These are phyloP conservation scores for Hydroisotoma schaefferi DNA, from an alignment of 2,888 invertebrate genomes.

Conservation along the genomic window DNA sequence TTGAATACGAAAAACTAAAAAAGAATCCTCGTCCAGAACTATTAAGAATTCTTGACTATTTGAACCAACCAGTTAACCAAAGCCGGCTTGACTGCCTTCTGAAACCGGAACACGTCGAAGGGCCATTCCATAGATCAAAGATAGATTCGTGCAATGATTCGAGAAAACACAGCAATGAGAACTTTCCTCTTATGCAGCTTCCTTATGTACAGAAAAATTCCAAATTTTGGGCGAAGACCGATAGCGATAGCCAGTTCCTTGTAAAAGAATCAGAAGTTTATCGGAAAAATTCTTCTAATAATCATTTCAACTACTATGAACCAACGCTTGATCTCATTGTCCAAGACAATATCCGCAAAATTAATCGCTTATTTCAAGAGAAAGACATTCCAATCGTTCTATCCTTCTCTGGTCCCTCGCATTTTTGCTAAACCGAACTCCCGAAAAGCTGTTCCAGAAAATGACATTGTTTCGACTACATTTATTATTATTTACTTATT, in stretches of 20 bases:
- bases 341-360: slow-evolving; percentile 47
- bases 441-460: not conserved
- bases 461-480: not conserved
- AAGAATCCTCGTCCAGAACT: slow-evolving; percentile 48
- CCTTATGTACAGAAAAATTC: slow-evolving; percentile 1
- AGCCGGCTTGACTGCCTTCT: slow-evolving; percentile 49
- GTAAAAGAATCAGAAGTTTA: not conserved
- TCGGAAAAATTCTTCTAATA: slow-evolving; percentile 7
- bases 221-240: slow-evolving; percentile 6
- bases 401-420: slow-evolving; percentile 39
- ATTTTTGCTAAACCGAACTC: not conserved
- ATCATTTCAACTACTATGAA: slow-evolving; percentile 8
- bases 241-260: not conserved
- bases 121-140: slow-evolving; percentile 47
- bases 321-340: slow-evolving; percentile 45
- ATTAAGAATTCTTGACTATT: slow-evolving; percentile 48
- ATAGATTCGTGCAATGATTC: not conserved
- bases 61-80: slow-evolving; percentile 48
- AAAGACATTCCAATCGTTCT: slow-evolving; percentile 43
- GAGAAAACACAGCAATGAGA: not conserved
- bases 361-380: slow-evolving; percentile 45
- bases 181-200: not conserved
- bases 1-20: slow-evolving; percentile 51
- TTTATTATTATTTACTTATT: not conserved
- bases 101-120: slow-evolving; percentile 47